phyloP scores from a whole-genome alignment of 2,113 vertebrate species.

The Paradoxurus hermaphroditus region DNA sequence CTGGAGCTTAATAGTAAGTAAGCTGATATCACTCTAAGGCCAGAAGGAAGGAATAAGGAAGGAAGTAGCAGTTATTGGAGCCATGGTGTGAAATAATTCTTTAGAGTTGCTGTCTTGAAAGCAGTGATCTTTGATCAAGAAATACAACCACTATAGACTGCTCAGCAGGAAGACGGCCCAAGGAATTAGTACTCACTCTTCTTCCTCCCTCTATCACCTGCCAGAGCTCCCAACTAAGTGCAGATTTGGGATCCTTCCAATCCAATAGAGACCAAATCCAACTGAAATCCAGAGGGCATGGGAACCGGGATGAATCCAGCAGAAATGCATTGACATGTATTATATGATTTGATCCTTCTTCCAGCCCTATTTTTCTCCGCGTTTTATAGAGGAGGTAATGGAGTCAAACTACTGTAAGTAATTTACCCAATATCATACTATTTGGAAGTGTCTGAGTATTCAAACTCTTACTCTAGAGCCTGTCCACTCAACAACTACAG shows the following conservation, averaged over 20 bases:
- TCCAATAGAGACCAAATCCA: not conserved
- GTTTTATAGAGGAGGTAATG: not conserved
- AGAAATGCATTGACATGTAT: rapidly evolving
- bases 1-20: not conserved
- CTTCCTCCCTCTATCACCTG: not conserved
- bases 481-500: not conserved
- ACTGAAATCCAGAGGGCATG: not conserved
- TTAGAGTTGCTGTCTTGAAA: not conserved
- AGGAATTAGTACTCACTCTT: not conserved
- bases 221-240: not conserved
- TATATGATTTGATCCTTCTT: not conserved
- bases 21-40: not conserved
- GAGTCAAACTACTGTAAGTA: not conserved
- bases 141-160: not conserved
- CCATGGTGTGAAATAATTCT: not conserved
- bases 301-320: not conserved
- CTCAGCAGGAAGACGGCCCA: not conserved
- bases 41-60: not conserved
- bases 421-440: not conserved
- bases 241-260: not conserved
- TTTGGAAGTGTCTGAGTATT: not conserved
- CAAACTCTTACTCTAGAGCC: not conserved
- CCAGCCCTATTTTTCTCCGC: not conserved
- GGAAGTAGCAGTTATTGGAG: not conserved
- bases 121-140: not conserved